Conservation (phyloP, 2,888 invertebrate species). For the Troides helena region DNA sequence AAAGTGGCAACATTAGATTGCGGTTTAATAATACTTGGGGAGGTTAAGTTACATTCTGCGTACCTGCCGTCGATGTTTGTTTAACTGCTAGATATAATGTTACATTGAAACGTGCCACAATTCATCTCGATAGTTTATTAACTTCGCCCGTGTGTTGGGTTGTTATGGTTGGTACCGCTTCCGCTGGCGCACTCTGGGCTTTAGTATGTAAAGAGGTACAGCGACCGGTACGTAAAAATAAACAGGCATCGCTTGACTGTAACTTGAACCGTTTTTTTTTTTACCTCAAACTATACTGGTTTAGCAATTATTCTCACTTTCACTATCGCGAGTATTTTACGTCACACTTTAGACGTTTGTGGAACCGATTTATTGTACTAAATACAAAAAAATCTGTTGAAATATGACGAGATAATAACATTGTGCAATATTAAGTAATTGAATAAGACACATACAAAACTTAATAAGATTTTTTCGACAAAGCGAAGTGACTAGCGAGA, state of each 20-base stretch:
- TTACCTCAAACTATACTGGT: background rate
- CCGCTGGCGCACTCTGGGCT: slow-evolving; percentile 51
- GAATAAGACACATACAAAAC: no score
- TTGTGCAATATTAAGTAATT: no score
- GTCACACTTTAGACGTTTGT: slow-evolving; percentile 7
- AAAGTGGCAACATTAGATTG: slow-evolving; percentile 17
- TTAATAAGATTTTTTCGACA: no score
- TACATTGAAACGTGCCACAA: slow-evolving; percentile 31
- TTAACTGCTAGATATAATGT: slow-evolving; percentile 29
- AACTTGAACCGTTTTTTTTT: slow-evolving; percentile 32
- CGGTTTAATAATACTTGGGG: slow-evolving; percentile 2
- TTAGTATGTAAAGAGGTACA: slow-evolving; percentile 47
- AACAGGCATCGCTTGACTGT: slow-evolving; percentile 50
- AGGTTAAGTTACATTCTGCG: slow-evolving; percentile 30
- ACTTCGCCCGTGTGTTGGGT: slow-evolving; percentile 65
- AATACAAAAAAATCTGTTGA: background rate
- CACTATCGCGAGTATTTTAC: slow-evolving; percentile 18
- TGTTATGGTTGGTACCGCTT: slow-evolving; percentile 71
- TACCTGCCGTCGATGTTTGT: slow-evolving; percentile 49
- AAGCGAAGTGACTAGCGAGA: no score
- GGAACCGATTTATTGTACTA: background rate
- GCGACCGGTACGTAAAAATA: slow-evolving; percentile 53
- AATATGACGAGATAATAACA: background rate
- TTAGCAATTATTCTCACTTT: slow-evolving; percentile 21
- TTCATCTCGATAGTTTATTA: slow-evolving; percentile 65